Conservation (phyloP, 1,140 invertebrate genomes). For the Psix sp. region DNA sequence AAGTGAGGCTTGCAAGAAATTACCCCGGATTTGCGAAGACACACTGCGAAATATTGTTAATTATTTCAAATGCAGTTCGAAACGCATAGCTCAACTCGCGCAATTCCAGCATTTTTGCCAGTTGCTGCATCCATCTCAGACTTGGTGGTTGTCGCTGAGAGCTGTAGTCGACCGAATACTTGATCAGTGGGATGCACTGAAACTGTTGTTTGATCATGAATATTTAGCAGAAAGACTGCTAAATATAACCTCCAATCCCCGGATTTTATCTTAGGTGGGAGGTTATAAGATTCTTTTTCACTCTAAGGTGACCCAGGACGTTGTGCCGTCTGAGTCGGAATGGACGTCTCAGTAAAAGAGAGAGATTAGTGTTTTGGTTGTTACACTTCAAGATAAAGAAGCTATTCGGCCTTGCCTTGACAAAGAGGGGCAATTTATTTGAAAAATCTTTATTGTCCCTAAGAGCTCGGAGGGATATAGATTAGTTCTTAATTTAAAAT, state of each 20-base stretch:
- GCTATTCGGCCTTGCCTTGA: background rate
- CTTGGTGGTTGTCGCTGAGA: too few relatives aligned
- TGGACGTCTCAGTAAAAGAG: background rate
- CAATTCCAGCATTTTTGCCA: too few relatives aligned
- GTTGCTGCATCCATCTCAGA: too few relatives aligned
- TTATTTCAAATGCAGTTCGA: too few relatives aligned
- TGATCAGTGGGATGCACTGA: too few relatives aligned
- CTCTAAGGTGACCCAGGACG: background rate
- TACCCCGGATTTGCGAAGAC: too few relatives aligned
- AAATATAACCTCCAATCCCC: slow-evolving; percentile 3
- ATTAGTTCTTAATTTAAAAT: slow-evolving; percentile 37
- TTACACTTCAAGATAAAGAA: background rate
- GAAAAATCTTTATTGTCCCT: slow-evolving; percentile 4
- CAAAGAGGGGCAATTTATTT: slow-evolving; percentile 1
- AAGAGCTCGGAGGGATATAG: background rate
- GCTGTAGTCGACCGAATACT: too few relatives aligned
- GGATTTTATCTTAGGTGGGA: background rate
- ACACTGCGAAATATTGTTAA: too few relatives aligned
- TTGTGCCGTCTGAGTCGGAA: background rate
- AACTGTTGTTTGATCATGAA: too few relatives aligned
- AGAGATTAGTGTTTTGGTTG: background rate
- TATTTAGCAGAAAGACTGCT: too few relatives aligned
- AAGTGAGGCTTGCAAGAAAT: too few relatives aligned
- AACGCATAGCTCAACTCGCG: too few relatives aligned
- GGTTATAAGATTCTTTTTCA: slow-evolving; percentile 4